phyloP scores from a whole-genome alignment of 1,140 invertebrate species.

The Bombus balteatus region DNA sequence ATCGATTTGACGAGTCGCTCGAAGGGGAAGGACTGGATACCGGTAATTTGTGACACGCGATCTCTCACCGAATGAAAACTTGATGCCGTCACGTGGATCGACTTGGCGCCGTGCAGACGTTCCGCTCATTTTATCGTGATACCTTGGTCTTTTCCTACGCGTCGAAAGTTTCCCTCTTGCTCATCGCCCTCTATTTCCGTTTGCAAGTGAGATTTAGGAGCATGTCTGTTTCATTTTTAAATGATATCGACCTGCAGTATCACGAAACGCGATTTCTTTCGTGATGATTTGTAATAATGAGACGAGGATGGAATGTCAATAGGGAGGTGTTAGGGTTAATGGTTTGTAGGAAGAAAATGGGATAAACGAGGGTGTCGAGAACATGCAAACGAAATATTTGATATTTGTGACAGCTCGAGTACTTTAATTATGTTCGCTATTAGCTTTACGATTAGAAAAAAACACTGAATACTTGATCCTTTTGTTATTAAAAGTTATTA shows the following conservation, averaged over 20 bases:
- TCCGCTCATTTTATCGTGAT: constrained; percentile 60
- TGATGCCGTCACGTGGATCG: constrained; percentile 74
- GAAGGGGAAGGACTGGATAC: constrained; percentile 62
- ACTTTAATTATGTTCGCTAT: too few relatives aligned
- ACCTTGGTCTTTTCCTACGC: constrained; percentile 30
- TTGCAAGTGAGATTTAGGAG: constrained; percentile 7
- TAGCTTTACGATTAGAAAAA: too few relatives aligned
- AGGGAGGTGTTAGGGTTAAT: background rate
- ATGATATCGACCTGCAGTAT: constrained; percentile 8
- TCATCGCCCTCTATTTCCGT: too few relatives aligned
- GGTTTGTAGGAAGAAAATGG: too few relatives aligned
- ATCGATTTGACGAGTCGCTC: constrained; percentile 73
- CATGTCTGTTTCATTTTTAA: constrained; percentile 36
- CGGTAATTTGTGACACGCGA: constrained; percentile 81
- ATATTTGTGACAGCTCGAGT: too few relatives aligned
- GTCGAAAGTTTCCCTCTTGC: background rate
- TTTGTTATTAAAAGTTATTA: too few relatives aligned
- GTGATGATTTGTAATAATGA: constrained; percentile 2
- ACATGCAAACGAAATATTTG: too few relatives aligned
- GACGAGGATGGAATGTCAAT: background rate
- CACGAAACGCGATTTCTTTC: background rate
- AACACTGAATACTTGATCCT: too few relatives aligned
- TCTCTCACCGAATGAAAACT: constrained; percentile 76
- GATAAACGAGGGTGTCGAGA: too few relatives aligned
- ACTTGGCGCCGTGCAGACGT: constrained; percentile 63